Percentiles rank a stretch among this genome's conserved stretches.
Conservation (phyloP, 2,113 vertebrate genomes). For the Eretmochelys imbricata region DNA sequence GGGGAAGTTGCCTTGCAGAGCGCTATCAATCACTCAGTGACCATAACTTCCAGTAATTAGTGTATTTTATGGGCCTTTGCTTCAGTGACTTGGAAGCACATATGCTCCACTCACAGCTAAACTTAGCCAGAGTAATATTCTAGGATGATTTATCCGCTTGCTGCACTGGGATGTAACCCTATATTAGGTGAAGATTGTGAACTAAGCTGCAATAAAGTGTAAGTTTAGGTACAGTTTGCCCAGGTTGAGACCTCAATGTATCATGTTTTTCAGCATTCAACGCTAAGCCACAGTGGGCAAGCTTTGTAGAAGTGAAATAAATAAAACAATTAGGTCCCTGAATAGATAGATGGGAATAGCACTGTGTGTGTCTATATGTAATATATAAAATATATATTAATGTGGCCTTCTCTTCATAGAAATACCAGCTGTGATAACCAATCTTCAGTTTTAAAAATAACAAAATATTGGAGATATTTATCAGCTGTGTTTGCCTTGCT, state of each 20-base stretch:
- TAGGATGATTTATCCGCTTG: constrained; percentile 86
- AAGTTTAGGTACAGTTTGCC: constrained; percentile 88
- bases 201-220: constrained; percentile 85
- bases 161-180: constrained; percentile 85
- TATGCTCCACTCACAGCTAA: constrained; percentile 83
- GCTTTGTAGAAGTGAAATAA: constrained; percentile 67
- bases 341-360: not conserved
- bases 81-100: constrained; percentile 86
- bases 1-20: constrained; percentile 84
- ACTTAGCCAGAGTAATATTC: constrained; percentile 85
- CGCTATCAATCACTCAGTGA: constrained; percentile 90
- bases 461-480: not conserved
- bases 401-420: constrained; percentile 9
- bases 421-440: not conserved
- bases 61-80: constrained; percentile 89
- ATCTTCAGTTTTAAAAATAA: constrained; percentile 8
- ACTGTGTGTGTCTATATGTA: constrained; percentile 13
- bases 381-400: not conserved
- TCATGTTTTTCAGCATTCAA: constrained; percentile 72
- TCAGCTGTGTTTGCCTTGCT: not conserved
- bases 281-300: constrained; percentile 47
- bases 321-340: constrained; percentile 54
- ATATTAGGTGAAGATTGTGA: constrained; percentile 80
- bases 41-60: constrained; percentile 91
- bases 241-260: constrained; percentile 82